phyloP scores from a whole-genome alignment of 2,797 vertebrate genomes.

The Pseudochaenichthys georgianus region DNA sequence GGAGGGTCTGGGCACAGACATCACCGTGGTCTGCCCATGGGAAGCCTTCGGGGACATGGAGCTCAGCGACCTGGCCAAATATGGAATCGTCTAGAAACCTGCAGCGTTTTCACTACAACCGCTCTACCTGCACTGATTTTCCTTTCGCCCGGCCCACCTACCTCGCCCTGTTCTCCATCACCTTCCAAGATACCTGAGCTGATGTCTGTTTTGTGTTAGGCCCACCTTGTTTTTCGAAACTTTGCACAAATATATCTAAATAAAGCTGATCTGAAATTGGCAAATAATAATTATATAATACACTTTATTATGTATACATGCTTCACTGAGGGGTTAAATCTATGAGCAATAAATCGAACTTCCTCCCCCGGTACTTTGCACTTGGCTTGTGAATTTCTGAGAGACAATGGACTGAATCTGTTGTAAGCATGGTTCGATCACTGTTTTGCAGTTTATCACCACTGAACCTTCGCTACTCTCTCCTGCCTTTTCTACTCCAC shows the following conservation, averaged over 20 bases:
- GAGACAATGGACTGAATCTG: slow-evolving; percentile 11
- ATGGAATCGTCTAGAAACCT: slow-evolving; percentile 79
- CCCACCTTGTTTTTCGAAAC: slow-evolving; percentile 5
- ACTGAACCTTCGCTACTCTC: slow-evolving; percentile 13
- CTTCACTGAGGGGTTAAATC: slow-evolving; percentile 21
- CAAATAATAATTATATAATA: background rate
- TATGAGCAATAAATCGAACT: background rate
- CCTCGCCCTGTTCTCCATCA: background rate
- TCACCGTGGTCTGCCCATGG: slow-evolving; percentile 88
- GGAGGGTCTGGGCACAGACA: slow-evolving; percentile 87
- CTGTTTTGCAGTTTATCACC: slow-evolving; percentile 1
- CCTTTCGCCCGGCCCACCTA: background rate
- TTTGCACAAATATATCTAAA: slow-evolving; percentile 6
- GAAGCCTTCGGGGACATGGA: slow-evolving; percentile 88
- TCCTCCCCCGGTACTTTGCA: slow-evolving; percentile 1
- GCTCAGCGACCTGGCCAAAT: slow-evolving; percentile 87
- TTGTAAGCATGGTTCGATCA: background rate
- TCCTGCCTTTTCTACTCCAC: slow-evolving; percentile 42
- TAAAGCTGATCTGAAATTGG: slow-evolving; percentile 6
- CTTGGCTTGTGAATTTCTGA: slow-evolving; percentile 1
- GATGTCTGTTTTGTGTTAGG: slow-evolving; percentile 9
- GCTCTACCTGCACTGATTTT: slow-evolving; percentile 18
- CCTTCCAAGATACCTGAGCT: slow-evolving; percentile 8
- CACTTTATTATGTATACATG: slow-evolving; percentile 13
- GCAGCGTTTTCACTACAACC: background rate